These are phyloP conservation scores for Orius insidiosus DNA, from an alignment of 1,140 invertebrate species.

Conservation along the genomic window DNA sequence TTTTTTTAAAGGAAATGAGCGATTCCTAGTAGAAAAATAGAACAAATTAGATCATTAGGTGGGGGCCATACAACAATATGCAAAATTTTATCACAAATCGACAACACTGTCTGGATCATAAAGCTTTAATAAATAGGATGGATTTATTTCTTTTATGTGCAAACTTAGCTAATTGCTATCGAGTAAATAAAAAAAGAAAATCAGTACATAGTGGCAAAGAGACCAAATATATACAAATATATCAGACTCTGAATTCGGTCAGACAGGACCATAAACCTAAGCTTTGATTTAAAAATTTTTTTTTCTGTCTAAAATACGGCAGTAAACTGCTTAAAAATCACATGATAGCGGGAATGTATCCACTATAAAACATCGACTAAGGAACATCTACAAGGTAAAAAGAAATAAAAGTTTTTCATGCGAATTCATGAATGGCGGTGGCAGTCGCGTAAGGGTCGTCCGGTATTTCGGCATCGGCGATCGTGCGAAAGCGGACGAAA, in stretches of 20 bases:
- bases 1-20: too few relatives aligned
- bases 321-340: conserved; percentile 9
- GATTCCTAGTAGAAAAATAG: conserved; percentile 3
- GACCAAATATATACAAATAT: conserved; percentile 8
- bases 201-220: background rate
- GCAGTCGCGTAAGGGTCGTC: conserved; percentile 16
- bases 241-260: conserved; percentile 13
- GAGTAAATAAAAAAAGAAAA: conserved; percentile 2
- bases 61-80: background rate
- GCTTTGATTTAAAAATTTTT: conserved; percentile 12
- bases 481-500: conserved; percentile 58
- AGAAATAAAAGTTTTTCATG: conserved; percentile 8
- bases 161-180: background rate
- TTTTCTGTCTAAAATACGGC: conserved; percentile 7
- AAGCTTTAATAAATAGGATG: background rate
- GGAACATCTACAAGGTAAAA: conserved; percentile 11
- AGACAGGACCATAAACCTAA: conserved; percentile 12
- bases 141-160: conserved; percentile 7
- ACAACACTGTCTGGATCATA: background rate
- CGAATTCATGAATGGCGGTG: conserved; percentile 14
- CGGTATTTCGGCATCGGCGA: conserved; percentile 29
- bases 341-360: conserved; percentile 15
- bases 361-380: conserved; percentile 15
- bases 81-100: background rate
- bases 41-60: background rate